Evolutionary conservation across 2,797 vertebrate species (phyloP).

Genomic region (Enteromius viviparus): DNA sequence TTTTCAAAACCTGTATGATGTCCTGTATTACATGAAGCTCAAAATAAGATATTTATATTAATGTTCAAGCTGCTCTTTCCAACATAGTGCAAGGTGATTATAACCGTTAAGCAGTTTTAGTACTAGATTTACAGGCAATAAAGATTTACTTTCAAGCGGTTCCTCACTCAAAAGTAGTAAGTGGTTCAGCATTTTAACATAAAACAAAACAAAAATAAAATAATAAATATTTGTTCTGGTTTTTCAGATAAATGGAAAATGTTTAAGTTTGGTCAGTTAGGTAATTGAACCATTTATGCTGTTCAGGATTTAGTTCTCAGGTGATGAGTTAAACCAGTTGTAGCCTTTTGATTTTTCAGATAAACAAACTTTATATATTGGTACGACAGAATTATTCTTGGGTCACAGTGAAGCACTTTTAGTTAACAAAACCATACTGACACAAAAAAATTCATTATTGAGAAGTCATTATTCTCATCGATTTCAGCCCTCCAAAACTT

Average conservation of each 20-base stretch:
- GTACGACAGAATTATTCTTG: neutral
- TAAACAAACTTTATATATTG: neutral
- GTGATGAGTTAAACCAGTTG: neutral
- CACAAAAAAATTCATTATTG: neutral
- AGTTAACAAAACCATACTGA: neutral
- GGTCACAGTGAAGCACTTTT: neutral
- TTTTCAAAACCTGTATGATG: neutral
- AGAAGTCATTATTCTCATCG: neutral
- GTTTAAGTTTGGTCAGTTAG: neutral
- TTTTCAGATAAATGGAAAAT: too few relatives aligned
- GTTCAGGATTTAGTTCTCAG: neutral
- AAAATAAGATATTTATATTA: neutral
- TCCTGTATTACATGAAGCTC: neutral
- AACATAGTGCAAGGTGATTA: neutral
- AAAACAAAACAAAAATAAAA: neutral
- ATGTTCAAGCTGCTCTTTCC: neutral
- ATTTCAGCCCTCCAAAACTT: neutral
- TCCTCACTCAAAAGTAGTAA: neutral
- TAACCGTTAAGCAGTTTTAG: neutral
- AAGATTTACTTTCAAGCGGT: neutral
- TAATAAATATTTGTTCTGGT: too few relatives aligned
- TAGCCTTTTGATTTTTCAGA: neutral
- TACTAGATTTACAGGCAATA: neutral
- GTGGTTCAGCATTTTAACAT: neutral
- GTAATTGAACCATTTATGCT: neutral